Percentiles rank a stretch among this genome's conserved stretches.
Evolutionary conservation across 2,113 vertebrate species (phyloP).

Genomic region (Amphilophus citrinellus): DNA sequence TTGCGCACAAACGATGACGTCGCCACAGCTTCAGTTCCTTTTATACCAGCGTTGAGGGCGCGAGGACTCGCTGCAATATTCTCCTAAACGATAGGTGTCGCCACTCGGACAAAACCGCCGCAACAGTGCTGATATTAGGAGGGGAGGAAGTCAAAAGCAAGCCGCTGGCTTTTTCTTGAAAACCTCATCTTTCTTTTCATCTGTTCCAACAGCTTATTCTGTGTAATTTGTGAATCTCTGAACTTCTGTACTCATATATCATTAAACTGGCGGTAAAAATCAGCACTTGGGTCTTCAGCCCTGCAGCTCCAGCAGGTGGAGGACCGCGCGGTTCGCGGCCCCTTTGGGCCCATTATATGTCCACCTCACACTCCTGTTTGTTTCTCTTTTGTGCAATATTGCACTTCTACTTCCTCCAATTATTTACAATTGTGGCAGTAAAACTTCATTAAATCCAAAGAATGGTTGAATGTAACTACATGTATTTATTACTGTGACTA

Average conservation of each 20-base stretch:
- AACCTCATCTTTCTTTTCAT: neutral
- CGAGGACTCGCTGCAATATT: neutral
- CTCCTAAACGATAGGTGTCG: neutral
- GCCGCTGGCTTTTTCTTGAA: neutral
- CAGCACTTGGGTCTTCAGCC: neutral
- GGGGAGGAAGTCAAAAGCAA: neutral
- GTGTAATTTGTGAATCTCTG: neutral
- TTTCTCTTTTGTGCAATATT: neutral
- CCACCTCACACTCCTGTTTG: no score
- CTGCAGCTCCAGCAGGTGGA: no score
- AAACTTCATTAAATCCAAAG: neutral
- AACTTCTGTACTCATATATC: neutral
- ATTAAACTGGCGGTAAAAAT: neutral
- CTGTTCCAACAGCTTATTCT: neutral
- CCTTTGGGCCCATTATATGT: neutral
- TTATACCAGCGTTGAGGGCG: neutral
- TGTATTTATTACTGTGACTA: neutral
- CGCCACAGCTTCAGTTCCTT: neutral
- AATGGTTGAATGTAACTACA: neutral
- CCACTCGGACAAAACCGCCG: neutral
- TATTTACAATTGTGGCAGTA: neutral
- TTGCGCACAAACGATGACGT: constrained; percentile 1
- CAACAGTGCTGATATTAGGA: neutral
- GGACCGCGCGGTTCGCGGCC: no score
- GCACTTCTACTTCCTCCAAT: neutral